These are phyloP conservation scores for Latrodectus geometricus DNA, from an alignment of 1,140 invertebrate genomes.

Conservation along the genomic window DNA sequence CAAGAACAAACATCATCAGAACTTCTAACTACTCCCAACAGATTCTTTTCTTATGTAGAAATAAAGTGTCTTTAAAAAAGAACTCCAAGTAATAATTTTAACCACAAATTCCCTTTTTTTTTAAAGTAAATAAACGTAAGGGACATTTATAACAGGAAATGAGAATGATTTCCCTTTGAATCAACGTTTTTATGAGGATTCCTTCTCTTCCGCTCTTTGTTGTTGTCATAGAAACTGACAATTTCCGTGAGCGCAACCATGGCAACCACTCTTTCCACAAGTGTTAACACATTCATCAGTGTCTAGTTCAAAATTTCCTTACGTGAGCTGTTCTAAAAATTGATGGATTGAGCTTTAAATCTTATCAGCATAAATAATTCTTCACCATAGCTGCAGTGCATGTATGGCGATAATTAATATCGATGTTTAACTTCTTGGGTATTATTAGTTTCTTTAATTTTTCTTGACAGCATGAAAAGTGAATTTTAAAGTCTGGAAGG, in stretches of 20 bases:
- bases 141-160: neutral
- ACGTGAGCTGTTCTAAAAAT: neutral
- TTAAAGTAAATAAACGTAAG: neutral
- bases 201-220: neutral
- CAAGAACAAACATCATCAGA: no score
- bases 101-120: neutral
- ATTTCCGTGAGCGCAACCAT: neutral
- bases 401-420: no score
- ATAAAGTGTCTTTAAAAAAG: neutral
- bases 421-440: no score
- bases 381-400: no score
- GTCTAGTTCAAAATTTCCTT: neutral
- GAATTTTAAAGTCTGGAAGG: no score
- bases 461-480: no score
- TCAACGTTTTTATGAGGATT: neutral
- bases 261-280: neutral
- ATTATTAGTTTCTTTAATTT: no score
- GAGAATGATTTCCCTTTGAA: neutral
- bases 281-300: neutral
- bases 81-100: neutral
- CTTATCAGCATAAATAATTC: no score
- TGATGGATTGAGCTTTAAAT: neutral
- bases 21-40: neutral
- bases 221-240: neutral
- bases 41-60: neutral